Percentiles rank a stretch among this genome's conserved stretches.
phyloP scores from a whole-genome alignment of 2,113 vertebrate species.

The Dolichotis patagonum region DNA sequence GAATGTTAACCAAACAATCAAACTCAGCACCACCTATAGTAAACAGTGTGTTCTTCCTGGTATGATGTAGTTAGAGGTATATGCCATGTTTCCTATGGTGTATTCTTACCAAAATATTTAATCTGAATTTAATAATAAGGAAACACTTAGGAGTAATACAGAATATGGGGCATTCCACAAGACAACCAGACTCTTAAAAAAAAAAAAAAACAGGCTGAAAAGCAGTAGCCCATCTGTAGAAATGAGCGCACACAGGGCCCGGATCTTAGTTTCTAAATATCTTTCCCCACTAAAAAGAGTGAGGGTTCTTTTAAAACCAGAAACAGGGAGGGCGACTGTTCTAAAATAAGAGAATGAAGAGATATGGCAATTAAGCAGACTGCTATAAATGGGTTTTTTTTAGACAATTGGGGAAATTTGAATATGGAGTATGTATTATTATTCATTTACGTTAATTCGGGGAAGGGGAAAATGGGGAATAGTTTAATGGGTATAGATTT shows the following conservation, averaged over 20 bases:
- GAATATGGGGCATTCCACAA: neutral
- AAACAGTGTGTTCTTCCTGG: neutral
- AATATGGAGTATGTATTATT: neutral
- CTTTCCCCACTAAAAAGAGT: neutral
- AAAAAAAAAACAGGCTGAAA: neutral
- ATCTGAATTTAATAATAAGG: neutral
- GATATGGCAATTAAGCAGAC: neutral
- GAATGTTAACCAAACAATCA: neutral
- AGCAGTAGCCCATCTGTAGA: neutral
- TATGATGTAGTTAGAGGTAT: neutral
- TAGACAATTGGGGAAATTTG: neutral
- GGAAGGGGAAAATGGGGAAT: neutral
- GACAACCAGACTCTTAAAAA: neutral
- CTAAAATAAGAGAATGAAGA: neutral
- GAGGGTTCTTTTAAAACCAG: neutral
- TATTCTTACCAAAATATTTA: neutral
- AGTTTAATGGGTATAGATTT: neutral
- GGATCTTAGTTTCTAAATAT: neutral
- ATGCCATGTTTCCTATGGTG: neutral
- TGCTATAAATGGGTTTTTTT: neutral
- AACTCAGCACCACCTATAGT: neutral
- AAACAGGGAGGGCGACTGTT: neutral
- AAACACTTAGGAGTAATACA: neutral
- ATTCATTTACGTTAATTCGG: constrained; percentile 14
- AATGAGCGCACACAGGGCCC: neutral